Evolutionary conservation across 2,113 vertebrate genomes (phyloP).

Genomic region (Myodes glareolus): DNA sequence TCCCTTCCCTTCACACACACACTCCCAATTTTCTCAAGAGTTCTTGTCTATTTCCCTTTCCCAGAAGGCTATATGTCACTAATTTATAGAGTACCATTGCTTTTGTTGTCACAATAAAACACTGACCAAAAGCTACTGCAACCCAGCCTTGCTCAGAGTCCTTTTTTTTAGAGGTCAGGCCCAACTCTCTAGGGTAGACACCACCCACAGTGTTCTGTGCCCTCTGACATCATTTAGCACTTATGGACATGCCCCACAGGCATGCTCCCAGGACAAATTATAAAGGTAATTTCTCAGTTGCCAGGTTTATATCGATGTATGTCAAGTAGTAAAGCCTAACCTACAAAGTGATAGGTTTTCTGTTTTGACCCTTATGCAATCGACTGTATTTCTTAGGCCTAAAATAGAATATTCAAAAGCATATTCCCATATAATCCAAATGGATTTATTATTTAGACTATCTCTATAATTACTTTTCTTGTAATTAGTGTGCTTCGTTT

Average conservation of each 20-base stretch:
- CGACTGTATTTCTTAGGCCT: neutral
- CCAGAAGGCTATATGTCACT: no score
- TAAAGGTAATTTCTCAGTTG: neutral
- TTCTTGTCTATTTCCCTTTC: no score
- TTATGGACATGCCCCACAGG: neutral
- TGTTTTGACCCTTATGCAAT: neutral
- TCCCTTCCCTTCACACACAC: no score
- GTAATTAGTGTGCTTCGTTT: neutral
- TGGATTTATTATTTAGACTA: neutral
- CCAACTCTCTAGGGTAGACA: neutral
- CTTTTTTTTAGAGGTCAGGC: neutral
- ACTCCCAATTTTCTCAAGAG: no score
- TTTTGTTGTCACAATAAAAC: neutral
- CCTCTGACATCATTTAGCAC: neutral
- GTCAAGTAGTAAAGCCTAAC: no score
- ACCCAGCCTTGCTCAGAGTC: no score
- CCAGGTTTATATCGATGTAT: neutral
- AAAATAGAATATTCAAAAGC: neutral
- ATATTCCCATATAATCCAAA: neutral
- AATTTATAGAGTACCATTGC: neutral
- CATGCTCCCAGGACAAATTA: neutral
- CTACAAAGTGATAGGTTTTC: neutral
- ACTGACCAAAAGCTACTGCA: neutral
- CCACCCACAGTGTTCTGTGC: neutral
- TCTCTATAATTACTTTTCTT: neutral